phyloP scores from a whole-genome alignment of 2,113 vertebrate genomes.

The Glareola pratincola region DNA sequence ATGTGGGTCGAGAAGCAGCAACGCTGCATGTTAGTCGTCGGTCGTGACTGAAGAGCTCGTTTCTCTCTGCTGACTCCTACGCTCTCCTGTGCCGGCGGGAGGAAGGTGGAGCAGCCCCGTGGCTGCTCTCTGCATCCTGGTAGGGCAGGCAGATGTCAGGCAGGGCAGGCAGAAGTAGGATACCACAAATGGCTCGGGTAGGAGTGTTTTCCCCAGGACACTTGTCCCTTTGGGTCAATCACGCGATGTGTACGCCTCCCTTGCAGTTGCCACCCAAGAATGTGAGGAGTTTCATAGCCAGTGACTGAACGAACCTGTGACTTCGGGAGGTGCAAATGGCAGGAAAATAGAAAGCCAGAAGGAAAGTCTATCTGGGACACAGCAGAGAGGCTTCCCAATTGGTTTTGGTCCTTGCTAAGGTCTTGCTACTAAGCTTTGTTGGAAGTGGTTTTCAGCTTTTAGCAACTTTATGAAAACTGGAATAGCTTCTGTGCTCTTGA shows the following conservation, averaged over 20 bases:
- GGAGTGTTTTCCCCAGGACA: neutral
- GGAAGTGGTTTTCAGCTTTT: neutral
- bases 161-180: neutral
- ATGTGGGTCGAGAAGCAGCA: neutral
- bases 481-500: neutral
- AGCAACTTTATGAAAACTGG: neutral
- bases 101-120: neutral
- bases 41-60: neutral
- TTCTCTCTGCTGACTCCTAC: neutral
- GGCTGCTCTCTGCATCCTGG: neutral
- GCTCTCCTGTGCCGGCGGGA: neutral
- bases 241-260: accelerated
- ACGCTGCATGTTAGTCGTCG: neutral
- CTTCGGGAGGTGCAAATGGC: neutral
- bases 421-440: neutral
- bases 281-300: neutral
- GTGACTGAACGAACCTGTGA: neutral
- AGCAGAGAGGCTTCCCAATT: neutral
- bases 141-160: neutral
- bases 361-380: neutral
- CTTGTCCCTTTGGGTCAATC: neutral
- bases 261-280: neutral
- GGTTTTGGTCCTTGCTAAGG: neutral
- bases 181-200: neutral
- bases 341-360: neutral